phyloP scores from a whole-genome alignment of 2,888 invertebrate species.

The Agriopis aurantiaria region DNA sequence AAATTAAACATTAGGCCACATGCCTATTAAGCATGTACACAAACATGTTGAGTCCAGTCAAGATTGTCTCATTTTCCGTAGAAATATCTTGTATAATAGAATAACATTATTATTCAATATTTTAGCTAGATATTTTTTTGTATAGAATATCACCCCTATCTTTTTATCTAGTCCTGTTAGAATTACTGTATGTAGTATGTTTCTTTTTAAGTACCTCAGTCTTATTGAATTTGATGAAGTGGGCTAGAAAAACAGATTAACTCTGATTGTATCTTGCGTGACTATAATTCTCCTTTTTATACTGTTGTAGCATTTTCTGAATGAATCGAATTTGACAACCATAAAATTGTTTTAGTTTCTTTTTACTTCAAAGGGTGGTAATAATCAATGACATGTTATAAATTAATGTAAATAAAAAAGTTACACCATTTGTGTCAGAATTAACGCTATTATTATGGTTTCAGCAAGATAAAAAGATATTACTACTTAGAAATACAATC shows the following conservation, averaged over 20 bases:
- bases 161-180: constrained; percentile 13
- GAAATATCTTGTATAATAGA: background rate
- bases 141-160: background rate
- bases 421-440: too few species aligned
- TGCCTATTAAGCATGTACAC: background rate
- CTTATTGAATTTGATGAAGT: background rate
- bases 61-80: background rate
- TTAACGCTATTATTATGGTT: too few species aligned
- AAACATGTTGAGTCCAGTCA: background rate
- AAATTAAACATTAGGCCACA: too few species aligned
- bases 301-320: too few species aligned
- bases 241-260: background rate
- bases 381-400: too few species aligned
- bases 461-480: too few species aligned
- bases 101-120: background rate
- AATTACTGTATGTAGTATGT: background rate
- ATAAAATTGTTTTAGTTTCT: too few species aligned
- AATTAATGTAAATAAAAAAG: too few species aligned
- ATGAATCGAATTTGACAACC: too few species aligned
- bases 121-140: constrained; percentile 1
- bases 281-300: too few species aligned
- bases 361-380: too few species aligned
- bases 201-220: background rate
- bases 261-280: background rate
- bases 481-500: too few species aligned